These are phyloP conservation scores for Halocaridina rubra DNA, from an alignment of 2,888 invertebrate genomes.

Conservation along the genomic window DNA sequence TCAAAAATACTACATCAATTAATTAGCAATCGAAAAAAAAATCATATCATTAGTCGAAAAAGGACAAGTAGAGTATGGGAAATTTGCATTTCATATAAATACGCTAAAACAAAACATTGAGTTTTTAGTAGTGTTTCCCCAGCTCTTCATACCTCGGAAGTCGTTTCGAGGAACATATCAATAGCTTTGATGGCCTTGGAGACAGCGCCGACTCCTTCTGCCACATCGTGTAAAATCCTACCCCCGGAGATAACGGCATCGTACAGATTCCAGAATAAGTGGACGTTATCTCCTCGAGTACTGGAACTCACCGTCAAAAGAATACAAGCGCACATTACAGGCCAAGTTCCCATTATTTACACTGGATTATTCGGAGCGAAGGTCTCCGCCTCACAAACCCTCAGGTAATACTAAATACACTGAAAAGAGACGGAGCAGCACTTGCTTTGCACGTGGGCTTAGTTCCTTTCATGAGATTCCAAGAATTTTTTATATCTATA, in stretches of 20 bases:
- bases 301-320: constrained; percentile 8
- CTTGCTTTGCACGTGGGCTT: neutral
- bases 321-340: neutral
- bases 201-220: constrained; percentile 61
- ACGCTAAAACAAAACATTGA: no score
- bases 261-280: constrained; percentile 62
- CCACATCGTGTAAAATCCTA: constrained; percentile 63
- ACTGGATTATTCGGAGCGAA: no score
- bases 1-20: no score
- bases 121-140: no score
- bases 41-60: neutral
- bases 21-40: no score
- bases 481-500: neutral
- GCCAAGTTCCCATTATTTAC: neutral
- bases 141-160: constrained; percentile 21
- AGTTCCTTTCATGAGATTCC: neutral
- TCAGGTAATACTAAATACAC: no score
- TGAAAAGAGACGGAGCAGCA: neutral
- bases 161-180: constrained; percentile 51
- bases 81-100: no score
- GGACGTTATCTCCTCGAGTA: constrained; percentile 39
- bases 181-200: constrained; percentile 62
- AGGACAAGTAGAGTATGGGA: neutral
- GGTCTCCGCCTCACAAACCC: no score
- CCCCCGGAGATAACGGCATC: constrained; percentile 62